Evolutionary conservation across 2,113 vertebrate genomes (phyloP).

Genomic region (Epinephelus lanceolatus): DNA sequence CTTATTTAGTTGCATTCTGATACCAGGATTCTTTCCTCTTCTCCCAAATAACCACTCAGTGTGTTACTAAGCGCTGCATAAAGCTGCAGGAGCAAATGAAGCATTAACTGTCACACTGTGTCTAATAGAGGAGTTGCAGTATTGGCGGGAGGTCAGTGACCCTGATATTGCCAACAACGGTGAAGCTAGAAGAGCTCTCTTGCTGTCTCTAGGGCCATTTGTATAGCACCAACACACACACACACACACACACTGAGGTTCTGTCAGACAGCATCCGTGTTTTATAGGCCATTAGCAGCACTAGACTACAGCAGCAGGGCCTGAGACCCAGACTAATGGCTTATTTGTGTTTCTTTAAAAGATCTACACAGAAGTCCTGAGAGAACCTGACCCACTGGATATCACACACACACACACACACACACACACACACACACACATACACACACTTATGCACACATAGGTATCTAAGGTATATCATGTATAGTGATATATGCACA

Average conservation of each 20-base stretch:
- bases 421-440: too few relatives aligned
- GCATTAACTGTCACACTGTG: conserved; percentile 23
- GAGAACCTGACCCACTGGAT: neutral
- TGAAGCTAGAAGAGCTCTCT: conserved; percentile 27
- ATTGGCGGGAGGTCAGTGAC: conserved; percentile 17
- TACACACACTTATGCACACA: neutral
- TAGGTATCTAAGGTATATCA: too few relatives aligned
- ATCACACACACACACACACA: neutral
- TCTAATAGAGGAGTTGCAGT: neutral
- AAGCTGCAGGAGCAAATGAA: conserved; percentile 15
- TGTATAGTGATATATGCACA: neutral
- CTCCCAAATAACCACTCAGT: neutral
- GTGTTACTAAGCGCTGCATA: neutral
- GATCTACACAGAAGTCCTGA: conserved; percentile 25
- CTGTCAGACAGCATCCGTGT: conserved; percentile 23
- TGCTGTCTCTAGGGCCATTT: conserved; percentile 18
- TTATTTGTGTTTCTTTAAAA: conserved; percentile 62
- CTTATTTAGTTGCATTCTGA: neutral
- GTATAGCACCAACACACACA: conserved; percentile 3
- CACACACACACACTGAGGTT: conserved; percentile 6
- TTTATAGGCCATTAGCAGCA: conserved; percentile 52
- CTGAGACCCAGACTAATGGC: conserved; percentile 57
- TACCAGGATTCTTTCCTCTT: neutral
- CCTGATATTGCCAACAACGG: conserved; percentile 8
- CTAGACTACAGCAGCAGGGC: conserved; percentile 23